phyloP scores from a whole-genome alignment of 2,113 vertebrate species.

The Takifugu flavidus region DNA sequence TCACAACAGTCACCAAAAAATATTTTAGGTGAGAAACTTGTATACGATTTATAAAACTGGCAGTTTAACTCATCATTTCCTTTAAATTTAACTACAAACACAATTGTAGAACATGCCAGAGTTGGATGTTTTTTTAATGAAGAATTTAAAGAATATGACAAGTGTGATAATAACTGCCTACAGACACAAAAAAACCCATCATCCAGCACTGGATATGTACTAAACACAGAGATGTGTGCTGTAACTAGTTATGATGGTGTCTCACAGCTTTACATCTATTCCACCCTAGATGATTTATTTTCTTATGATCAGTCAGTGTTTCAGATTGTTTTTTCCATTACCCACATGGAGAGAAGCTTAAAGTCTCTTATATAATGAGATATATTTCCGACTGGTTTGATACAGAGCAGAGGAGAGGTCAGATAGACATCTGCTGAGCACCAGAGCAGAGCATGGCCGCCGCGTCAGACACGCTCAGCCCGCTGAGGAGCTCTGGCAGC shows the following conservation, averaged over 20 bases:
- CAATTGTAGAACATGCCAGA: too few relatives aligned
- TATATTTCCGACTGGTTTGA: constrained; percentile 39
- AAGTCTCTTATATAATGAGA: constrained; percentile 7
- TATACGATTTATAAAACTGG: too few relatives aligned
- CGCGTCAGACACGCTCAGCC: not conserved
- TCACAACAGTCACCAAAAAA: too few relatives aligned
- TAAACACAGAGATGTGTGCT: constrained; percentile 7
- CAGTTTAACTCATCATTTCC: too few relatives aligned
- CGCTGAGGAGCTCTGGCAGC: constrained; percentile 44
- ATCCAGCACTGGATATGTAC: constrained; percentile 2
- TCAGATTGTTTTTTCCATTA: constrained; percentile 25
- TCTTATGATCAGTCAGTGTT: constrained; percentile 51
- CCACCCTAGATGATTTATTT: constrained; percentile 34
- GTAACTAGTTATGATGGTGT: constrained; percentile 13
- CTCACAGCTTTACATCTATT: constrained; percentile 7
- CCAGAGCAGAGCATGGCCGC: constrained; percentile 3
- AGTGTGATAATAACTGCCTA: too few relatives aligned
- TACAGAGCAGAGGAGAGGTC: constrained; percentile 42
- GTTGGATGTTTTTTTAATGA: too few relatives aligned
- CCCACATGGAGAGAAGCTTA: constrained; percentile 33
- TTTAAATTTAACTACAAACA: too few relatives aligned
- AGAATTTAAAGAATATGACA: too few relatives aligned
- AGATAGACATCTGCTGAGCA: constrained; percentile 53
- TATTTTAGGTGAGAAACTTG: too few relatives aligned
- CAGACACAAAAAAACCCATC: not conserved